A percentile compares a stretch with the other conserved stretches of the same genome.
These are phyloP conservation scores for Actinia equina DNA, from an alignment of 64 coral and sea anemone species.

Conservation along the genomic window DNA sequence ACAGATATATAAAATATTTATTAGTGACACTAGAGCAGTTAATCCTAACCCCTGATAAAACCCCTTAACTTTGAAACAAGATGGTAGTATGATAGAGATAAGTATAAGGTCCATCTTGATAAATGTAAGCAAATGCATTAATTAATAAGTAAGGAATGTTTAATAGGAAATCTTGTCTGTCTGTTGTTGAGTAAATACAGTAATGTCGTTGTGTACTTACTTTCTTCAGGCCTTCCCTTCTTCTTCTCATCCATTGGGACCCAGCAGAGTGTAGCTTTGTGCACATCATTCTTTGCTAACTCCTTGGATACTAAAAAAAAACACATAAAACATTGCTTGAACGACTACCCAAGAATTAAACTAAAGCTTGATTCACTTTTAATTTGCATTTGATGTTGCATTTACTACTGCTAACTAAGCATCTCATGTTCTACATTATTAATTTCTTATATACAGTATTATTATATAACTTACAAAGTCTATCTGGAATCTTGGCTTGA, in stretches of 20 bases:
- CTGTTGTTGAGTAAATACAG: too few relatives aligned
- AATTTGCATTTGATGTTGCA: too few relatives aligned
- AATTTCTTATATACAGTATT: background rate
- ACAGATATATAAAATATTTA: background rate
- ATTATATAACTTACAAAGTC: conserved; percentile 46
- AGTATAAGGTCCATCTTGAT: too few relatives aligned
- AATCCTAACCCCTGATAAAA: too few relatives aligned
- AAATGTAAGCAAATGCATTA: too few relatives aligned
- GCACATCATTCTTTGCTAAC: conserved; percentile 52
- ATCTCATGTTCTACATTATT: background rate
- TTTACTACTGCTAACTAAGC: too few relatives aligned
- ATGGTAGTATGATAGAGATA: too few relatives aligned
- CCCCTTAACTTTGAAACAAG: too few relatives aligned
- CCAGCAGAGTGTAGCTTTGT: conserved; percentile 82
- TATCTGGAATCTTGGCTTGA: conserved; percentile 82
- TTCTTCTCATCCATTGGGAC: conserved; percentile 80
- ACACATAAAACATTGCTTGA: background rate
- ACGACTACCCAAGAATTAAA: background rate
- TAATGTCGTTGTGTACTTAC: conserved; percentile 38
- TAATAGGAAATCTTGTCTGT: too few relatives aligned
- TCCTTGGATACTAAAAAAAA: conserved; percentile 12
- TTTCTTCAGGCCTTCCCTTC: conserved; percentile 75
- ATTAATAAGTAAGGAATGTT: too few relatives aligned
- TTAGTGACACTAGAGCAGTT: background rate
- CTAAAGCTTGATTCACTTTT: too few relatives aligned